Evolutionary conservation across 2,797 vertebrate genomes (phyloP).

Genomic region (Coregonus suidteri): DNA sequence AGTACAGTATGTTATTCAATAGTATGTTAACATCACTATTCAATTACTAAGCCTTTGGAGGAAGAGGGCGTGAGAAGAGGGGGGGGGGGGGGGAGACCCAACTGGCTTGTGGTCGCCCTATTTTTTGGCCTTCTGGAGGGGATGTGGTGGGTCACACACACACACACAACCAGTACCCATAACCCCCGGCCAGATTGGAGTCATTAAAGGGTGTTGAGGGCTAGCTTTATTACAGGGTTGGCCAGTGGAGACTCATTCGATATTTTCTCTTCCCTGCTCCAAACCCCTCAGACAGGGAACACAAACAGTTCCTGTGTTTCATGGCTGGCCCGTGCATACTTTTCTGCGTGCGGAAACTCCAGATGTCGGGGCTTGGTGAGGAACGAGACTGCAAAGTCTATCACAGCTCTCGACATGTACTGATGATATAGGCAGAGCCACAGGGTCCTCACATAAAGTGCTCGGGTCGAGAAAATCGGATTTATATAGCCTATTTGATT

Average conservation of each 20-base stretch:
- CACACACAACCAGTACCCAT: slow-evolving; percentile 58
- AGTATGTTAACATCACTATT: too few relatives aligned
- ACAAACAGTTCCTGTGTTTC: slow-evolving; percentile 54
- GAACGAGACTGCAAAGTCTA: slow-evolving; percentile 44
- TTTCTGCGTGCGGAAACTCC: slow-evolving; percentile 34
- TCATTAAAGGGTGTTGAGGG: slow-evolving; percentile 70
- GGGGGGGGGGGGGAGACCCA: slow-evolving; percentile 24
- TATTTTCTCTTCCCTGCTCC: slow-evolving; percentile 57
- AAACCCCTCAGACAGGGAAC: slow-evolving; percentile 23
- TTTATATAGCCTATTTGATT: slow-evolving; percentile 23
- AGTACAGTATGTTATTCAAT: background rate
- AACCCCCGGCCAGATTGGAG: slow-evolving; percentile 64
- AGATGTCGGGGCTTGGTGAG: slow-evolving; percentile 50
- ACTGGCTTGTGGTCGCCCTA: slow-evolving; percentile 53
- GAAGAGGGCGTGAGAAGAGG: too few relatives aligned
- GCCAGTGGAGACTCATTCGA: slow-evolving; percentile 50
- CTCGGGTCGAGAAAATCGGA: slow-evolving; percentile 38
- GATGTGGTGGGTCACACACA: slow-evolving; percentile 63
- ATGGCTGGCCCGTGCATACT: slow-evolving; percentile 25
- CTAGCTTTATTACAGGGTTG: slow-evolving; percentile 70
- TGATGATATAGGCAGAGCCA: slow-evolving; percentile 32
- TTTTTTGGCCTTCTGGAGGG: slow-evolving; percentile 57
- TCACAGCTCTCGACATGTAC: slow-evolving; percentile 23
- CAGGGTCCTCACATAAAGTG: slow-evolving; percentile 6
- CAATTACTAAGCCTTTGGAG: too few relatives aligned